Percentiles rank a stretch among this genome's conserved stretches.
phyloP scores from a whole-genome alignment of 1,140 invertebrate species.

The Phymorhynchus buccinoides region DNA sequence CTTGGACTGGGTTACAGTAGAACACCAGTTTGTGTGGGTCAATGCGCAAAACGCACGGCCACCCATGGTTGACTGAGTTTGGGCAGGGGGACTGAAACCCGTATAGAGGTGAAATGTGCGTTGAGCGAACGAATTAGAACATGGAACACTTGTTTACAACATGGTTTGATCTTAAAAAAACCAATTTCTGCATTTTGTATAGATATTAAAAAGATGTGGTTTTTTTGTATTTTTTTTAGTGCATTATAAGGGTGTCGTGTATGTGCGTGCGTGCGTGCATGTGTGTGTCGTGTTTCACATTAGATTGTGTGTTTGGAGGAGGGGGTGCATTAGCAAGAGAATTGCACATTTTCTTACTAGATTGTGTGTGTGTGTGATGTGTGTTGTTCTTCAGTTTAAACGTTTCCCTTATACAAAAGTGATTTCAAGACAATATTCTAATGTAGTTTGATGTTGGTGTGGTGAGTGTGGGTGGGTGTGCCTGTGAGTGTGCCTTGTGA shows the following conservation, averaged over 20 bases:
- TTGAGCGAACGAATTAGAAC: too few relatives aligned
- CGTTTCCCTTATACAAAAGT: too few relatives aligned
- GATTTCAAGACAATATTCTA: too few relatives aligned
- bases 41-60: conserved; percentile 51
- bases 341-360: too few relatives aligned
- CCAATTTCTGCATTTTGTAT: not conserved
- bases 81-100: conserved; percentile 76
- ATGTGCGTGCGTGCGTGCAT: not conserved
- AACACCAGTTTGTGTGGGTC: too few relatives aligned
- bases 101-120: conserved; percentile 79
- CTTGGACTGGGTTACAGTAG: too few relatives aligned
- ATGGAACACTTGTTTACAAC: too few relatives aligned
- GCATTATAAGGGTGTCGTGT: not conserved
- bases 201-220: not conserved
- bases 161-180: too few relatives aligned
- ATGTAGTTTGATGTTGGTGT: too few relatives aligned
- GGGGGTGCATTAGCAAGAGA: not conserved
- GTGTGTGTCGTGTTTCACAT: not conserved
- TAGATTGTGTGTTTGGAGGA: not conserved
- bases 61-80: conserved; percentile 69
- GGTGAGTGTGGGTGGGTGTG: too few relatives aligned
- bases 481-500: too few relatives aligned
- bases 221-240: not conserved
- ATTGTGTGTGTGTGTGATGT: conserved; percentile 25
- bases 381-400: too few relatives aligned